phyloP scores from a whole-genome alignment of 2,888 invertebrate species.

The Gnatocerus cornutus region DNA sequence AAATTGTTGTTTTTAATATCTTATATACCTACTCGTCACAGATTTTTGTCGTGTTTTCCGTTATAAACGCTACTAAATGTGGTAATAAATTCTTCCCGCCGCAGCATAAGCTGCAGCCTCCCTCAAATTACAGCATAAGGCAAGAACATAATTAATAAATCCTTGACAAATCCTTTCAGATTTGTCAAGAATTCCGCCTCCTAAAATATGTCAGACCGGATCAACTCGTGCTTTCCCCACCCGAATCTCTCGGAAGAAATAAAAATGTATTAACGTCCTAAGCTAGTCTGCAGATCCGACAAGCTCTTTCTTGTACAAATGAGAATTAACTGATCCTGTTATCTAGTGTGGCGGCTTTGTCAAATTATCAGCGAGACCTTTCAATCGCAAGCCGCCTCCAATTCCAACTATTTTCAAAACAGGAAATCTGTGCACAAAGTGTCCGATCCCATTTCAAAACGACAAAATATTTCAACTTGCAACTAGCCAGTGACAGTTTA shows the following conservation, averaged over 20 bases:
- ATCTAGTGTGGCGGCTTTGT: slow-evolving; percentile 34
- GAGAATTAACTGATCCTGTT: slow-evolving; percentile 34
- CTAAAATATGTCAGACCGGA: slow-evolving; percentile 30
- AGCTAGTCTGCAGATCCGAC: slow-evolving; percentile 30
- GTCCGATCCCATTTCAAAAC: slow-evolving; percentile 6
- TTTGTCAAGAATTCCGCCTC: slow-evolving; percentile 8
- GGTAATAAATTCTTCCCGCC: neutral
- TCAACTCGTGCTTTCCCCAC: slow-evolving; percentile 8
- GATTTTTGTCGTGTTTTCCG: no score
- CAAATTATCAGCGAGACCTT: slow-evolving; percentile 36
- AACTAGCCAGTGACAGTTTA: slow-evolving; percentile 12
- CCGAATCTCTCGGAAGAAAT: slow-evolving; percentile 19
- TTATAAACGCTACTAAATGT: no score
- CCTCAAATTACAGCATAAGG: no score
- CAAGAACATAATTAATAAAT: slow-evolving; percentile 33
- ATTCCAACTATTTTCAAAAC: slow-evolving; percentile 36
- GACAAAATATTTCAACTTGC: slow-evolving; percentile 8
- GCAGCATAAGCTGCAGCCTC: neutral
- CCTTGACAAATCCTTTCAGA: slow-evolving; percentile 25
- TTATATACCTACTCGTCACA: no score
- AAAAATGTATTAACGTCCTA: slow-evolving; percentile 41
- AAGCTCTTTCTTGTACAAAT: slow-evolving; percentile 30
- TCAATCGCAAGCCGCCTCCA: slow-evolving; percentile 31
- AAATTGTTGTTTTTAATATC: no score
- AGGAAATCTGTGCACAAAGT: slow-evolving; percentile 1